phyloP scores from a whole-genome alignment of 2,888 invertebrate genomes.

The Drosophila falleni region DNA sequence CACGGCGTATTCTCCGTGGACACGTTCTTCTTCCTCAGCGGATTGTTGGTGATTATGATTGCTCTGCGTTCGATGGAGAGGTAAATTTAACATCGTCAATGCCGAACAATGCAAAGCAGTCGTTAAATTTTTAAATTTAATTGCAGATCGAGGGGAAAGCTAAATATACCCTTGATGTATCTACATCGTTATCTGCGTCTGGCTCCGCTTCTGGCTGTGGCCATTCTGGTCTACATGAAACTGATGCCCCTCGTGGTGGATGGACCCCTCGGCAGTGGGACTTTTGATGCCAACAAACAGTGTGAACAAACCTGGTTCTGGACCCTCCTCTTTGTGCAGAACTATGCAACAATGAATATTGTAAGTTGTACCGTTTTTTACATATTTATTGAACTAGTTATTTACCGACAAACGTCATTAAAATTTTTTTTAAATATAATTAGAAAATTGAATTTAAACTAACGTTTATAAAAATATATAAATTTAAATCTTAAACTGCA shows the following conservation, averaged over 20 bases:
- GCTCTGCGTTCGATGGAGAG: constrained; percentile 63
- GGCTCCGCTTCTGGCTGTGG: constrained; percentile 86
- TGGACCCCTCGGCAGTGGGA: constrained; percentile 84
- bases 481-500: too few species aligned
- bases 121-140: neutral
- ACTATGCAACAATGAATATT: constrained; percentile 79
- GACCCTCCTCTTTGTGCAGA: constrained; percentile 85
- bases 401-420: too few species aligned
- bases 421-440: too few species aligned
- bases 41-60: constrained; percentile 85
- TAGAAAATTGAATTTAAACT: neutral
- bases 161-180: constrained; percentile 77
- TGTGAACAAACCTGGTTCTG: constrained; percentile 85
- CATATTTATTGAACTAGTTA: neutral
- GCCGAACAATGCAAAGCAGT: neutral
- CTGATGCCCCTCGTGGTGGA: constrained; percentile 84
- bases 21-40: constrained; percentile 88
- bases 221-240: constrained; percentile 85
- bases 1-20: constrained; percentile 87
- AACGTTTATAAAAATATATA: too few species aligned
- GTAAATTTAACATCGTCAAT: constrained; percentile 20
- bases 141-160: constrained; percentile 55
- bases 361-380: constrained; percentile 57
- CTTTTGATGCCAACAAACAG: neutral
- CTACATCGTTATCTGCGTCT: constrained; percentile 84